phyloP scores from a whole-genome alignment of 2,797 vertebrate species.

The Coilia nasus region DNA sequence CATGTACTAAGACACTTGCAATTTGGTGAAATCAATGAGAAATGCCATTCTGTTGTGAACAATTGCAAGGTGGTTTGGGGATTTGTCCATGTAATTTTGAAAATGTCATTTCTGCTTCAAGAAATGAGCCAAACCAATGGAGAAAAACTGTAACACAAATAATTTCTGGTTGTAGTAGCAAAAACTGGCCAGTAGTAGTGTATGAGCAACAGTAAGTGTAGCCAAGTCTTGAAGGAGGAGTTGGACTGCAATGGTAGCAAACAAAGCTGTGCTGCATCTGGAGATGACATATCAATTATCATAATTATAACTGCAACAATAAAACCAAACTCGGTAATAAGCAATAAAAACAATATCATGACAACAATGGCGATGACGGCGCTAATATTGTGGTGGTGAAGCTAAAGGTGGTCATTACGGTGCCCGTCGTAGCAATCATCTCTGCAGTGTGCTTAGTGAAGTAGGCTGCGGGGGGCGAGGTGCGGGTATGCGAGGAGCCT shows the following conservation, averaged over 20 bases:
- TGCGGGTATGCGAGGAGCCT: neutral
- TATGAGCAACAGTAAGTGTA: neutral
- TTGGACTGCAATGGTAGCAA: neutral
- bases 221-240: neutral
- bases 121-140: no score
- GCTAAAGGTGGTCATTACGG: constrained; percentile 3
- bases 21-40: no score
- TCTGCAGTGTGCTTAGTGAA: neutral
- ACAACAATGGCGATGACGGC: neutral
- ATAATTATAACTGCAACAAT: neutral
- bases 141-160: no score
- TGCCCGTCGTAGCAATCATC: neutral
- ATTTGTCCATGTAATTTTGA: no score
- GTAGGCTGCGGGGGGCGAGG: neutral
- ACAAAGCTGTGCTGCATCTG: neutral
- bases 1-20: no score
- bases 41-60: no score
- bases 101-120: no score
- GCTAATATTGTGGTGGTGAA: constrained; percentile 8
- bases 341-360: neutral
- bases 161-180: no score
- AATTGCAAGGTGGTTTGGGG: no score
- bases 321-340: constrained; percentile 1
- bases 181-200: neutral
- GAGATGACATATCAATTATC: constrained; percentile 33